These are phyloP conservation scores for Barbus barbus DNA, from an alignment of 2,113 vertebrate genomes.

Conservation along the genomic window DNA sequence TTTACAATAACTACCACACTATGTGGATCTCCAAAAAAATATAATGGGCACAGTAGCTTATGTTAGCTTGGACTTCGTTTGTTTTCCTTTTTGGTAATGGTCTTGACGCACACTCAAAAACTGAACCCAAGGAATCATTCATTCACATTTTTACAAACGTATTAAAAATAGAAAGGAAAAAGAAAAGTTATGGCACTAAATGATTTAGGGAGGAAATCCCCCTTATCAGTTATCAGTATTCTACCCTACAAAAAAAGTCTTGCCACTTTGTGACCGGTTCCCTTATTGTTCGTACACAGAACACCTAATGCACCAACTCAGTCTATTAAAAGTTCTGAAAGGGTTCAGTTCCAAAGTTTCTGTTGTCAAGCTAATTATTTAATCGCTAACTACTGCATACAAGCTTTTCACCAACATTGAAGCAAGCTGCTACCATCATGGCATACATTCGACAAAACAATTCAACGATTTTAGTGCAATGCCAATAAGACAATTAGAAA, in stretches of 20 bases:
- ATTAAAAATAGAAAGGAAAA: constrained; percentile 28
- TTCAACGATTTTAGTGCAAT: constrained; percentile 25
- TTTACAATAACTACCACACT: not conserved
- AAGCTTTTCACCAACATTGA: constrained; percentile 17
- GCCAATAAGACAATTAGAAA: constrained; percentile 15
- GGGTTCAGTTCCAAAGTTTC: constrained; percentile 20
- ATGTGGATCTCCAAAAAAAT: constrained; percentile 1
- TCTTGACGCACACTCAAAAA: constrained; percentile 11
- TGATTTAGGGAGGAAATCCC: constrained; percentile 3
- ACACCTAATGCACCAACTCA: constrained; percentile 9
- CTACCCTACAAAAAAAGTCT: constrained; percentile 2
- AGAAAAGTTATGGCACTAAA: constrained; percentile 40
- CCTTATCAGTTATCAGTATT: not conserved
- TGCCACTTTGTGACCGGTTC: constrained; percentile 31
- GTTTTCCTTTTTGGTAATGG: constrained; percentile 34
- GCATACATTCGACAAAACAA: constrained; percentile 21
- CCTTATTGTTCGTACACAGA: constrained; percentile 11
- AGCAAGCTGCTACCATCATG: constrained; percentile 33
- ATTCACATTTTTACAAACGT: constrained; percentile 38
- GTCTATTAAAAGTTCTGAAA: constrained; percentile 14
- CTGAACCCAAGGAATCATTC: constrained; percentile 32
- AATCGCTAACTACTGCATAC: not conserved
- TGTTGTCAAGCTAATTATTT: not conserved
- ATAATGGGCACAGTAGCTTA: constrained; percentile 34
- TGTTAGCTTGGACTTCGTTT: not conserved